Conservation (phyloP, 2,113 vertebrate genomes). For the Anhinga rufa region DNA sequence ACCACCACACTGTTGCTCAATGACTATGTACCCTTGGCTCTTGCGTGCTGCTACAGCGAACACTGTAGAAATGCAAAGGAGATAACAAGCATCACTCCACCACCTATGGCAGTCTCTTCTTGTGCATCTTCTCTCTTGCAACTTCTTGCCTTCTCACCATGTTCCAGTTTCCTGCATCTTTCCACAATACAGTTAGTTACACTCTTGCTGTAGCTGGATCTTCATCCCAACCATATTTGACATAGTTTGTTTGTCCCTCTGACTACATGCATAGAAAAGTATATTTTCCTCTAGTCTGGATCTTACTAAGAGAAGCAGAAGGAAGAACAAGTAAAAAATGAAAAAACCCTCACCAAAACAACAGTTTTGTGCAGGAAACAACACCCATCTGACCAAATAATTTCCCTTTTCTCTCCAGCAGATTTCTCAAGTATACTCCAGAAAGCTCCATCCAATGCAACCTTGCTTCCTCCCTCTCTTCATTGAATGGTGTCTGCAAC, state of each 20-base stretch:
- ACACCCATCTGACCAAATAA: neutral
- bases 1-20: neutral
- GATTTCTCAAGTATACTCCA: neutral
- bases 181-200: neutral
- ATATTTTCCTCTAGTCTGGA: neutral
- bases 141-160: neutral
- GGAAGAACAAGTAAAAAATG: neutral
- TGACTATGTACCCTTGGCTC: neutral
- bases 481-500: neutral
- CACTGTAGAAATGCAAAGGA: neutral
- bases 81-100: neutral
- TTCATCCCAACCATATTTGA: neutral
- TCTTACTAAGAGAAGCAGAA: neutral
- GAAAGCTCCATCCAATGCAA: neutral
- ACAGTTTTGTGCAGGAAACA: neutral
- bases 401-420: neutral
- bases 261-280: neutral
- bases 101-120: neutral
- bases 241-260: neutral
- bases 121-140: neutral
- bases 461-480: neutral
- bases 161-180: neutral
- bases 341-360: neutral
- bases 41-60: fast-evolving
- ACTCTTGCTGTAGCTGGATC: neutral